Evolutionary conservation across 2,888 invertebrate species (phyloP), one percentile per base, ranked within the genome.

Genomic region (Agonopterix arenella): DNA sequence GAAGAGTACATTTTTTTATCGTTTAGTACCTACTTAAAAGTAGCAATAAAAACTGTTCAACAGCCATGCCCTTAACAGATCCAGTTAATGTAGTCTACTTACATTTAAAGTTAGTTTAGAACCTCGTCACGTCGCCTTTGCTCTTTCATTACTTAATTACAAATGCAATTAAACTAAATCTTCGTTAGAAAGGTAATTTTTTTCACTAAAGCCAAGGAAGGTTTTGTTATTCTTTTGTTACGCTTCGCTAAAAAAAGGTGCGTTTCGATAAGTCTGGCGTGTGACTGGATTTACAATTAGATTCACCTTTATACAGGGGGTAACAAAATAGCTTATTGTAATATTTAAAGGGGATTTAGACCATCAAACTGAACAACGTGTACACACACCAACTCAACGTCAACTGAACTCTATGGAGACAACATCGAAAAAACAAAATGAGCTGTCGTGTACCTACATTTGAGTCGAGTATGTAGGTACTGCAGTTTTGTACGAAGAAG

Each of bases 101-200:
- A 44, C 50, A 51, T 51, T 57, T 51, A 52, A 52, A 53, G 52
- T 49, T 48, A 51, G 43, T 60, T 54, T 52, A 53, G 49, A 62
- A 48, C 11, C 53, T 41, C 52, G 52, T 66, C 66, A 68, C 67
- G 66, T 57, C 49, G 47, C 49, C 52, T 53, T 52, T 58, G 57
- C 61, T 64, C 62, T 66, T 65, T 66, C 67, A 66, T 66, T 63
- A 62, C 62, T 64, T 68, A 64, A 66, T 68, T 65, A 65, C 64
- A 64, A 65, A 63, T 59, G 64, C 60, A 66, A 65, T 68, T 64
- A 56, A 64, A 65, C 58, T 66, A 66, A 66, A 65, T 65, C 66
- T 65, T 61, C 58, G 59, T 63, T 61, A 59, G 60, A 61, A 60
- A 59, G 59, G 55, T 49, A 47, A 48, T 58, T 59, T 60, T 61